Evolutionary conservation across 2,113 vertebrate species (phyloP), one percentile per base, ranked within the genome.

Genomic region (Corythornis vintsioides): DNA sequence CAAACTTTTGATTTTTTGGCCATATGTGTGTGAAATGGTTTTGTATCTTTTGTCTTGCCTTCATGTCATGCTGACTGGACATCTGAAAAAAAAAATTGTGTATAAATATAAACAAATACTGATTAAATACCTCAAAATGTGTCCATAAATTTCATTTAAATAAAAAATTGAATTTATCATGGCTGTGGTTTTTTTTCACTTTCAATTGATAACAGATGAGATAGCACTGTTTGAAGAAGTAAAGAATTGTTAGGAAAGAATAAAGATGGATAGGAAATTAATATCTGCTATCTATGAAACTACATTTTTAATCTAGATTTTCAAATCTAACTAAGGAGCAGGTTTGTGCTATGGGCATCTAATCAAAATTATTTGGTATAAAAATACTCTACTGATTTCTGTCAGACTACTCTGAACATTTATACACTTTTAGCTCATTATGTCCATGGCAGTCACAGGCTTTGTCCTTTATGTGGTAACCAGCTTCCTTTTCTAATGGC

Each of bases 131-230:
- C 87, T 96, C 91, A 89, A 80, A 91, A 67, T 4, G 9, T 83
- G 79, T 89, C 91, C 76, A 57, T 83, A 61, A 52, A 81, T 92
- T 93, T 94, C 82, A 50, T 89, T 78, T 64, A 69, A 96, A 96
- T 96, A 94, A 95, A 96, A 73, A 48, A 25, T 10, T 11, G 4
- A 47, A 55, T 60, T 67, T 70, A 83, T 71, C 38, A 40, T 74
- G 47, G 5, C 60, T 80, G 26, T 28, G 8, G 3, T 26, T 66
- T 83, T 56, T 72, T 67, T 67, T 72, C 47, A 56, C 26, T 75
- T 85, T 74, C 67, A 71, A 0, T 57, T 69, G 60, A 14, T 60
- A 83, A 77, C 5, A 18, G 80, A 76, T 3, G 20, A 50, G 61
- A 65, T 5, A 66, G 21, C 9, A 38, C 25, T 84, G 11, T 50